These are phyloP conservation scores for Albula glossodonta DNA, from an alignment of 2,113 vertebrate species.

Conservation along the genomic window DNA sequence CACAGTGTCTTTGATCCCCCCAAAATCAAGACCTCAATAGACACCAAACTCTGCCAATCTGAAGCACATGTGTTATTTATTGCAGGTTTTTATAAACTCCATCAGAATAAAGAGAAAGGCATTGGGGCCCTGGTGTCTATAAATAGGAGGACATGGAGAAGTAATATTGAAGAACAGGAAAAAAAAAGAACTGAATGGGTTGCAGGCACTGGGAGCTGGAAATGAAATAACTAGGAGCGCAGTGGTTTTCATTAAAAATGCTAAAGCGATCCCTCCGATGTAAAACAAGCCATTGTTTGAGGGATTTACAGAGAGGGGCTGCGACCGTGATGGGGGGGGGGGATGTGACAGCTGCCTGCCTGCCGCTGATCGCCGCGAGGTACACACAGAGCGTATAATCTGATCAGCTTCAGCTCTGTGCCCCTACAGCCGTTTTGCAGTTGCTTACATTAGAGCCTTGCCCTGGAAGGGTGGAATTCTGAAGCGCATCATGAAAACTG, in stretches of 20 bases:
- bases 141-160: neutral
- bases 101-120: neutral
- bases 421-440: conserved; percentile 34
- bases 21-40: neutral
- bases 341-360: conserved; percentile 26
- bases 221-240: neutral
- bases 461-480: neutral
- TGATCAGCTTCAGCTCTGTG: conserved; percentile 46
- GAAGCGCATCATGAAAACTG: conserved; percentile 13
- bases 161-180: neutral
- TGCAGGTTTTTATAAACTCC: neutral
- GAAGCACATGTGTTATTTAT: conserved; percentile 8
- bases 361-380: conserved; percentile 37
- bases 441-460: conserved; percentile 33
- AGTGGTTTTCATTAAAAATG: neutral
- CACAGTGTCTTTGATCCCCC: neutral
- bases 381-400: conserved; percentile 44
- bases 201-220: neutral
- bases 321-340: conserved; percentile 30
- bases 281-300: neutral
- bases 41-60: neutral
- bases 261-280: neutral
- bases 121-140: neutral
- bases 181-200: neutral
- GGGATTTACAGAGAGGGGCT: neutral